These are phyloP conservation scores for Xylocopa sonorina DNA, from an alignment of 1,140 invertebrate genomes.

Conservation along the genomic window DNA sequence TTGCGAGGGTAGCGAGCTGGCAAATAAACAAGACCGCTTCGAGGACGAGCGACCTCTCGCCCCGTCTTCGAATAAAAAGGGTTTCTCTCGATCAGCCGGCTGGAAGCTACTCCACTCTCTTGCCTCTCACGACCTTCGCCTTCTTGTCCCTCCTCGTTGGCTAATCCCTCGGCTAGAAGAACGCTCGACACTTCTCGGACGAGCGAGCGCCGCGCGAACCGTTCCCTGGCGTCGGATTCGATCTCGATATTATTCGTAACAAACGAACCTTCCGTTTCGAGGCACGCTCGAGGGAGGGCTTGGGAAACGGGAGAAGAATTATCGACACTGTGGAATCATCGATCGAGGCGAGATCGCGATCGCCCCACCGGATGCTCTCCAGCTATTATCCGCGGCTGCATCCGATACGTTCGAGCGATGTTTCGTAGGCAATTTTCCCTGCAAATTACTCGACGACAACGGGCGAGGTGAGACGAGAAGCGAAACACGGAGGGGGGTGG, in stretches of 20 bases:
- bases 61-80: slow-evolving; percentile 33
- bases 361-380: too few relatives aligned
- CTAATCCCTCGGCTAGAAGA: slow-evolving; percentile 12
- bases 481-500: not conserved
- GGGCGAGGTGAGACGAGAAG: not conserved
- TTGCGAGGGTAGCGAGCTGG: not conserved
- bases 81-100: slow-evolving; percentile 18
- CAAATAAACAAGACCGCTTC: slow-evolving; percentile 31
- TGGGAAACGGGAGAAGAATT: not conserved
- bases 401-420: slow-evolving; percentile 7
- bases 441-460: slow-evolving; percentile 12
- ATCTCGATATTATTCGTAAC: slow-evolving; percentile 69
- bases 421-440: slow-evolving; percentile 36
- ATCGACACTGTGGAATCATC: too few relatives aligned
- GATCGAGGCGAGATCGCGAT: too few relatives aligned
- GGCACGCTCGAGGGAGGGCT: too few relatives aligned
- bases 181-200: not conserved
- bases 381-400: too few relatives aligned
- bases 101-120: not conserved
- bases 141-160: not conserved
- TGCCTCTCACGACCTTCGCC: not conserved
- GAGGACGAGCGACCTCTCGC: slow-evolving; percentile 7
- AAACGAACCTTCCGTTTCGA: too few relatives aligned
- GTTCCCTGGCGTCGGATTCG: slow-evolving; percentile 41
- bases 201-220: not conserved